Evolutionary conservation across 2,113 vertebrate species (phyloP).

Genomic region (Elephantulus edwardii): DNA sequence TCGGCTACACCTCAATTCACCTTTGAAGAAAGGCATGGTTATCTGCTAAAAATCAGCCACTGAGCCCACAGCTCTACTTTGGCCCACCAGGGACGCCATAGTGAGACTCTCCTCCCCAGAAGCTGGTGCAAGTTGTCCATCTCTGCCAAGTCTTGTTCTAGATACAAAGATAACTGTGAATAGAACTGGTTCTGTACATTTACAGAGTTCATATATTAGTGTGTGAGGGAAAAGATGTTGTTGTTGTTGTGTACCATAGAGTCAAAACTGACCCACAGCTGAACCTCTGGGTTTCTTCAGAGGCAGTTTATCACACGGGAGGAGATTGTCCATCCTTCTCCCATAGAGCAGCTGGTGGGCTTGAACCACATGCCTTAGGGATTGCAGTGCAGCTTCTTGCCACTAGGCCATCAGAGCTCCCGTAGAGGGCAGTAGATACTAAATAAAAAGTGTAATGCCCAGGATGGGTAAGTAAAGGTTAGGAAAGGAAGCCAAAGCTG

Average conservation of each 20-base stretch:
- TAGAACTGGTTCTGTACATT: background rate
- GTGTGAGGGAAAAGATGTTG: background rate
- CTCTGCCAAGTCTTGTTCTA: background rate
- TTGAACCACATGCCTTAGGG: too few relatives aligned
- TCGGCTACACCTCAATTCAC: background rate
- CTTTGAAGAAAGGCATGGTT: background rate
- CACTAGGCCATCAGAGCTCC: too few relatives aligned
- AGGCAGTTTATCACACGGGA: too few relatives aligned
- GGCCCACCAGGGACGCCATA: background rate
- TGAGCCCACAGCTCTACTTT: background rate
- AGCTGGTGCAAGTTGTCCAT: background rate
- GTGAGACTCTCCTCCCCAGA: background rate
- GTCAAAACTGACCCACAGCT: too few relatives aligned
- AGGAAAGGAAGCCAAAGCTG: background rate
- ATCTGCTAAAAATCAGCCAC: background rate
- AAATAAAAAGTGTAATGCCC: background rate
- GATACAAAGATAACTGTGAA: background rate
- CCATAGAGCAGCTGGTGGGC: too few relatives aligned
- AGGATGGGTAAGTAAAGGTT: background rate
- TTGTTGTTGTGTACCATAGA: too few relatives aligned
- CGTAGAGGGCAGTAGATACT: background rate
- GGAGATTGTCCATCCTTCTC: too few relatives aligned
- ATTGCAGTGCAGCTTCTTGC: too few relatives aligned
- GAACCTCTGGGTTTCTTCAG: too few relatives aligned
- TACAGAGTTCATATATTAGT: background rate